Evolutionary conservation across 2,797 vertebrate genomes (phyloP), one percentile per base, ranked within the genome.

Genomic region (Cossypha niveicapilla): DNA sequence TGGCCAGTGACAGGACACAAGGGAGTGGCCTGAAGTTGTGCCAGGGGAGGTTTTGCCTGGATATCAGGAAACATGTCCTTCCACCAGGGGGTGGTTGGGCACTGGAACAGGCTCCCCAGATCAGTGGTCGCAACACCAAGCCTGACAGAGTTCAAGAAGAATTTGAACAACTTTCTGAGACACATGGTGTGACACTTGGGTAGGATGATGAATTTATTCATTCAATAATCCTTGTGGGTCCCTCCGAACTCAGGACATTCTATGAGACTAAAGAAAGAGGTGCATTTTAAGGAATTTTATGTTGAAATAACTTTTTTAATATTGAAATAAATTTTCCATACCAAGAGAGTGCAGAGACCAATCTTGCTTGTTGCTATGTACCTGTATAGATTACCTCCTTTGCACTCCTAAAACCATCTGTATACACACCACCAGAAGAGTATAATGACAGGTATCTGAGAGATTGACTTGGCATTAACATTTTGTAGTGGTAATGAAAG

Each of bases 121-220:
- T 8, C 12, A 30, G 8, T 41, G 14, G 11, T 39, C 48, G 41
- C 22, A n/a, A 11, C 11, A 23, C 4, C 18, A 77, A 47, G 7
- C 12, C 9, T 56, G 30, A 56, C 30, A 61, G 9, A 41, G 13
- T 25, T 41, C 21, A 56, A 21, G 35, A n/a, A 54, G 8, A 11
- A 19, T n/a, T 35, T 41, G 4, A 11, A 62, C 6, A 54, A 27
- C 13, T 14, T 32, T 54, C 50, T 56, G 41, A 70, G 30, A 18
- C 14, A 27, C 6, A 25, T 18, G 21, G 9, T 41, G 18, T n/a
- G 50, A 54, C 8, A 48, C 14, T 22, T 62, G 13, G 41, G 30
- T 22, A 24, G 9, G 10, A 11, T 21, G 1, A 0, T 2, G 3
- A n/a, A 60, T 62, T 53, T 24, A 14, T 17, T 61, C 7, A 54